Evolutionary conservation across 2,888 invertebrate species (phyloP), one percentile per base, ranked within the genome.

Genomic region (Oscheius sp.): DNA sequence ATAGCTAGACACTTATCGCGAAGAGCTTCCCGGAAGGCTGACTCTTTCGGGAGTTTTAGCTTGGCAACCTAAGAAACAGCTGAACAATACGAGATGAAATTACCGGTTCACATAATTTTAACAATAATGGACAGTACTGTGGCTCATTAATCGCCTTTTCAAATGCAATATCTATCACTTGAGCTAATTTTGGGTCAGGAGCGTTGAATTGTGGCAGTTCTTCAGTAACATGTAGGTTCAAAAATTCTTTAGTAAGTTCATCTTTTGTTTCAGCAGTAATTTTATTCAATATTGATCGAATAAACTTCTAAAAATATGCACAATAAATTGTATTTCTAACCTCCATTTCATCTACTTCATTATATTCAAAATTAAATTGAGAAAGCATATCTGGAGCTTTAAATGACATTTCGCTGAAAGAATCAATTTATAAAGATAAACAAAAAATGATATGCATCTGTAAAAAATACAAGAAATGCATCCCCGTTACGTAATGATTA

Each of bases 271-370:
- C 80, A 7, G 85, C 85, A 7, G 86, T 85, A 55, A 86, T 79
- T 73, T 86, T 86, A 81, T 86, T 85, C 71, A 86, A 77, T 23
- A 86, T 58, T 23, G 84, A 73, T 23, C 86, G 81, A 21, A 83
- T 79, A 25, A 74, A 74, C 71, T 84, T 84, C 71, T 78, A 75
- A 16, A 79, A n/a, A n/a, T n/a, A n/a, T n/a, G n/a, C n/a, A n/a
- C n/a, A n/a, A n/a, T n/a, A n/a, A n/a, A n/a, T n/a, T n/a, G n/a
- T n/a, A n/a, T n/a, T n/a, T n/a, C n/a, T n/a, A n/a, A n/a, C n/a
- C n/a, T n/a, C n/a, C n/a, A n/a, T n/a, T n/a, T n/a, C n/a, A n/a
- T n/a, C n/a, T n/a, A n/a, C n/a, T n/a, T n/a, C n/a, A n/a, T n/a
- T n/a, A n/a, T n/a, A n/a, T n/a, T n/a, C n/a, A n/a, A n/a, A n/a